Conservation (phyloP, 1,140 invertebrate species). For the Drosophila pectinifera region DNA sequence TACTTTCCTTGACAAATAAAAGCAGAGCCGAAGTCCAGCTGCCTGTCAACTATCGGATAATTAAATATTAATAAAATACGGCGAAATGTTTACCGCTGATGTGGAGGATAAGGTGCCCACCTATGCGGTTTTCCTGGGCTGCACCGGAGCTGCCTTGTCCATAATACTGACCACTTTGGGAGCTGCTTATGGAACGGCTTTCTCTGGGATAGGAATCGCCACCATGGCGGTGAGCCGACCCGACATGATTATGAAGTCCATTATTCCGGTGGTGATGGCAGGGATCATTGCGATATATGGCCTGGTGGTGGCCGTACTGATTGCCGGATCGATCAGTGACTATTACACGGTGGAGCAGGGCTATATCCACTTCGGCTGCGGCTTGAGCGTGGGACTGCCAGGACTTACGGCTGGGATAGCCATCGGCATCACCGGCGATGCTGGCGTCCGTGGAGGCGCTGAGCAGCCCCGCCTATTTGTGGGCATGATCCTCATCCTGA, state of each 20-base stretch:
- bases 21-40: background rate
- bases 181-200: conserved; percentile 63
- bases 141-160: conserved; percentile 97
- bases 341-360: conserved; percentile 89
- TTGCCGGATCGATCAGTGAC: conserved; percentile 88
- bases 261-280: conserved; percentile 74
- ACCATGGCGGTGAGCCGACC: conserved; percentile 48
- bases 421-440: conserved; percentile 96
- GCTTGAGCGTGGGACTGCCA: conserved; percentile 95
- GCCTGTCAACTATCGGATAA: too few species aligned
- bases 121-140: conserved; percentile 92
- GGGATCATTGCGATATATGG: conserved; percentile 91
- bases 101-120: conserved; percentile 85
- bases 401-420: conserved; percentile 96
- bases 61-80: background rate
- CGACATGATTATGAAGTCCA: conserved; percentile 69
- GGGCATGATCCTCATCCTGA: conserved; percentile 98
- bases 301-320: conserved; percentile 95
- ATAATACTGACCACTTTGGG: conserved; percentile 91
- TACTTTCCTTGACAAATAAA: too few species aligned
- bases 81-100: conserved; percentile 27
- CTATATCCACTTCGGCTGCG: conserved; percentile 95
- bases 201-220: conserved; percentile 59
- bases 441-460: conserved; percentile 95
- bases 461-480: conserved; percentile 97